These are phyloP conservation scores for Leptura quadrifasciata DNA, from an alignment of 2,888 invertebrate genomes.

Conservation along the genomic window DNA sequence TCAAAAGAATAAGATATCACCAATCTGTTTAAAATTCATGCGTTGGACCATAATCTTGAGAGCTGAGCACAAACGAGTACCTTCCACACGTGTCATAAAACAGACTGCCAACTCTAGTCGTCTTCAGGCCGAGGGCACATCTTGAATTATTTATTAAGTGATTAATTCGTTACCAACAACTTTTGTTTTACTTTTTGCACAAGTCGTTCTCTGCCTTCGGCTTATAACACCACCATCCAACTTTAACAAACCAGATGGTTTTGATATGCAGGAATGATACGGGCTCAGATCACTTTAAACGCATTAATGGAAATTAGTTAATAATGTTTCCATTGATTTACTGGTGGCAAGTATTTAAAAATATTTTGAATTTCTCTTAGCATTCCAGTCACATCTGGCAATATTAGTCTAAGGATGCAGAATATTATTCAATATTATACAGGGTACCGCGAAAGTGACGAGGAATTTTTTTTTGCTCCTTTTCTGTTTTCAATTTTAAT, in stretches of 20 bases:
- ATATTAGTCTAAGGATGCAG: background rate
- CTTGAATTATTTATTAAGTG: conserved; percentile 66
- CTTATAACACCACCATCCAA: conserved; percentile 10
- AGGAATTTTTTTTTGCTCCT: no score
- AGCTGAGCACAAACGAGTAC: conserved; percentile 56
- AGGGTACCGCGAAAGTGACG: background rate
- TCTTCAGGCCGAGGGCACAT: conserved; percentile 55
- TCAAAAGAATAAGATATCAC: conserved; percentile 65
- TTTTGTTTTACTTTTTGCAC: conserved; percentile 49
- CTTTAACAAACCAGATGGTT: conserved; percentile 27
- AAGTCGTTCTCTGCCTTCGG: conserved; percentile 24
- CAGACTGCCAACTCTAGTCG: conserved; percentile 53
- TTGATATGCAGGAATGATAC: conserved; percentile 13
- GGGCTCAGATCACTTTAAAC: conserved; percentile 15
- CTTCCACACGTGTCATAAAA: conserved; percentile 59
- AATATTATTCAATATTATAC: background rate
- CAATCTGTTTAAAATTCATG: conserved; percentile 62
- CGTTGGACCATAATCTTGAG: conserved; percentile 42
- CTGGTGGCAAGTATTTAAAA: background rate
- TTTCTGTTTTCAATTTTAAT: no score
- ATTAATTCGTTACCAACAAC: conserved; percentile 62
- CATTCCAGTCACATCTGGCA: background rate
- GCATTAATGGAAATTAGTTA: background rate
- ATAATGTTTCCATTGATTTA: conserved; percentile 1
- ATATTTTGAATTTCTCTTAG: background rate